These are phyloP conservation scores for Tiliacea citrago DNA, from an alignment of 2,888 invertebrate genomes.

Conservation along the genomic window DNA sequence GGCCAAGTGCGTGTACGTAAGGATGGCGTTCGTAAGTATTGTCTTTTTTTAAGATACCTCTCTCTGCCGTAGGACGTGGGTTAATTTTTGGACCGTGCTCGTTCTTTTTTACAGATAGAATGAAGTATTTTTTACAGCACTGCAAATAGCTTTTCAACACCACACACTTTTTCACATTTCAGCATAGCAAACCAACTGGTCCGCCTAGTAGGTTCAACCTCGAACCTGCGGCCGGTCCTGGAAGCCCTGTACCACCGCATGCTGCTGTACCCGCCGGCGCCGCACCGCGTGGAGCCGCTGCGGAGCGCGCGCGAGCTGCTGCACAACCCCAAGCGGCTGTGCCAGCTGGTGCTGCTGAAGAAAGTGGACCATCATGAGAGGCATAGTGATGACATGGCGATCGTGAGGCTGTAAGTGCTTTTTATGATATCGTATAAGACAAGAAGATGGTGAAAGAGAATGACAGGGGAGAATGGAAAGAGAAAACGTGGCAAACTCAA, in stretches of 20 bases:
- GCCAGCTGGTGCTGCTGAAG: slow-evolving; percentile 93
- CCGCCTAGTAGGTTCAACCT: slow-evolving; percentile 96
- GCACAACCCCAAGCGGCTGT: slow-evolving; percentile 94
- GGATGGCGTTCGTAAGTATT: too few relatives aligned
- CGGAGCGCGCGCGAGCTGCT: slow-evolving; percentile 95
- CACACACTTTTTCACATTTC: slow-evolving; percentile 38
- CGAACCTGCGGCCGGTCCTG: slow-evolving; percentile 96
- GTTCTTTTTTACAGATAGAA: too few relatives aligned
- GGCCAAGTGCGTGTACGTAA: too few relatives aligned
- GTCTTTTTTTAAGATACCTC: too few relatives aligned
- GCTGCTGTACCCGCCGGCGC: slow-evolving; percentile 96
- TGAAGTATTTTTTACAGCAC: too few relatives aligned
- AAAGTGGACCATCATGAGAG: slow-evolving; percentile 90
- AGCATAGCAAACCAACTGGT: slow-evolving; percentile 97
- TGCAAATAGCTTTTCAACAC: too few relatives aligned
- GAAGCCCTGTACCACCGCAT: slow-evolving; percentile 98
- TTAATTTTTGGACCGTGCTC: too few relatives aligned
- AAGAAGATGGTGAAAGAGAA: too few relatives aligned
- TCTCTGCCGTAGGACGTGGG: too few relatives aligned
- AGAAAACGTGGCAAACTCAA: too few relatives aligned
- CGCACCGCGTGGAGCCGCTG: slow-evolving; percentile 96
- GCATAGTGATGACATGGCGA: slow-evolving; percentile 74
- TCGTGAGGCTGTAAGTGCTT: slow-evolving; percentile 59
- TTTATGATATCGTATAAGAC: neutral
- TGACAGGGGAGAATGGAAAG: too few relatives aligned